Evolutionary conservation across 1,140 invertebrate genomes (phyloP), one percentile per base, ranked within the genome.

Genomic region (Vanessa tameamea): DNA sequence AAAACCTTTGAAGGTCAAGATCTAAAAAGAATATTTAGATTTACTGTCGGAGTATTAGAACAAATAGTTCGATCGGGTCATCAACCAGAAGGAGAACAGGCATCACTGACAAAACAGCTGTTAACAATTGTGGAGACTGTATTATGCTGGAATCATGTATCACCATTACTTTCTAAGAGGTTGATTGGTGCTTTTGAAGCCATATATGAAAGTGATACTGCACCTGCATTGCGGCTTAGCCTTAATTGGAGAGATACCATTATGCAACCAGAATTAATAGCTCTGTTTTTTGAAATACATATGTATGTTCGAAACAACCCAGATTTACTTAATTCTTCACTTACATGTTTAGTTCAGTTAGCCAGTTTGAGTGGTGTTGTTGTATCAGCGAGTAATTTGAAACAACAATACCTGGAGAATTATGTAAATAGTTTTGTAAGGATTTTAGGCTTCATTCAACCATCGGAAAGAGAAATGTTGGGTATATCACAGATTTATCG

Each of bases 261-360:
- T 69, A 92, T 97, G 57, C 95, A 97, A 84, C 95, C 96, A 31
- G 93, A 94, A 72, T 91, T 98, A 12, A 86, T 97, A 65, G 94
- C 96, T 53, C 84, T 98, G 47, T 97, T 98, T 89, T 98, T 98
- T 86, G 95, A 96, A 92, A 93, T 98, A 65, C 97, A 98, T 88
- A 95, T 96, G 94, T 96, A 97, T 94, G 95, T 97, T 12, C 93
- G 97, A 53, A 94, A 95, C 43, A 95, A 96, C 83, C 95, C 95
- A 13, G 95, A 96, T 55, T 92, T 98, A 76, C 94, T 95, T 50
- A 96, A 96, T 89, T 95, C 96, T 78, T 95, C 96, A 12, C 87
- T 97, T 20, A 96, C 94, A 70, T 98, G 97, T 92, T 92, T 98
- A 26, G 95, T 96, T 13, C 97, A 98, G 85, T 92, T 98, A 48